Evolutionary conservation across 2,888 invertebrate genomes (phyloP), one percentile per base, ranked within the genome.

Genomic region (Drosophila eohydei): DNA sequence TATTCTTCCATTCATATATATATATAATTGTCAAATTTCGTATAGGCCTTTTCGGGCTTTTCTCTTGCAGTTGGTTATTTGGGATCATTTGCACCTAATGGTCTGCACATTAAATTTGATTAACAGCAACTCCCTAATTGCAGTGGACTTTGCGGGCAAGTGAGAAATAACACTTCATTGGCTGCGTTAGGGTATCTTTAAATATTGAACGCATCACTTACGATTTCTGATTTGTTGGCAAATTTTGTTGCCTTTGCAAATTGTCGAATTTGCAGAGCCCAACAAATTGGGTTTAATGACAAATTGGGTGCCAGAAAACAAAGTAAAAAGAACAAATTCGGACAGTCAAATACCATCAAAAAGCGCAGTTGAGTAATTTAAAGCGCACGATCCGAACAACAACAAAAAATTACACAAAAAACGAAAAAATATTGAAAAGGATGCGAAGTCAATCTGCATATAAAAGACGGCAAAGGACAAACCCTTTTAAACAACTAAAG

Each of bases 281-380:
- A 74, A 70, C 74, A 85, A 83, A 83, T 84, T 82, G 79, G 40
- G 61, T 69, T 63, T 84, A 82, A 87, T 87, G 85, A 84, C 85
- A 83, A 88, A 83, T 88, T 74, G 74, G 68, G 83, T 85, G 86
- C 74, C 86, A 83, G 71, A 52, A 36, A 26, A 21, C 14, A 21
- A 50, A 16, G 7, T 11, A 5, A 16, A 32, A 21, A 21, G 71
- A 71, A 74, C 70, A 65, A 64, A 63, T 62, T 70, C 57, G 57
- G 59, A 51, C 30, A 46, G 32, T 7, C 9, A 44, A 30, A 62
- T 52, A 48, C 36, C 66, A 48, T 65, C 72, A 65, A 63, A 76
- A 71, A 56, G 72, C 56, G 71, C 77, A 67, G 66, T 59, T 65
- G 43, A 72, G 70, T 52, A 71, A 81, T 84, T 84, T 75, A 78